Evolutionary conservation across 1,140 invertebrate species (phyloP).

Genomic region (Drosophila ercepeae): DNA sequence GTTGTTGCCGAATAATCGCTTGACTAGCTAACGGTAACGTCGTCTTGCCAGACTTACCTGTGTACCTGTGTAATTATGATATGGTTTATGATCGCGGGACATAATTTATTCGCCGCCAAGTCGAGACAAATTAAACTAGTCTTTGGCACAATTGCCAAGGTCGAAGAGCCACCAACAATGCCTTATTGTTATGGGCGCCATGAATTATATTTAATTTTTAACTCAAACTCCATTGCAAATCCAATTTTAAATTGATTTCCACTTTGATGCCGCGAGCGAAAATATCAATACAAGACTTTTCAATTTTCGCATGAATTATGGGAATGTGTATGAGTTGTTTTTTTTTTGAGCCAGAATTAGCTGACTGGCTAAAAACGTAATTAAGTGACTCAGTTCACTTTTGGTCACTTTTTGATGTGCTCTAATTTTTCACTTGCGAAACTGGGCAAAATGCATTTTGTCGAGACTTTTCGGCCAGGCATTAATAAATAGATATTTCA

Average conservation of each 20-base stretch:
- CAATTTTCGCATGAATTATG: conserved; percentile 31
- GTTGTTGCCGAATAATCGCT: conserved; percentile 65
- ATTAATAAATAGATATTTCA: conserved; percentile 70
- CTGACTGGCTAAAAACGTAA: conserved; percentile 38
- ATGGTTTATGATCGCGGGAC: conserved; percentile 27
- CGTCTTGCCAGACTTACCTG: conserved; percentile 8
- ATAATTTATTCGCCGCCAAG: conserved; percentile 33
- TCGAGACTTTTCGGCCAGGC: conserved; percentile 23
- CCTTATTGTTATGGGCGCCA: conserved; percentile 41
- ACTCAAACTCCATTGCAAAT: conserved; percentile 8
- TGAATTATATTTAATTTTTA: conserved; percentile 23
- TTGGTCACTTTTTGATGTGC: conserved; percentile 42
- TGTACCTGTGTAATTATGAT: conserved; percentile 24
- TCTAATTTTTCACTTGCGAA: conserved; percentile 62
- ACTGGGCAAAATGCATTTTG: conserved; percentile 48
- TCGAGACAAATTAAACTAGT: conserved; percentile 32
- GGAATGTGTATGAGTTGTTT: background rate
- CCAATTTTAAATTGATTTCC: conserved; percentile 28
- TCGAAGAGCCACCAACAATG: conserved; percentile 41
- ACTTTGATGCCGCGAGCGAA: background rate
- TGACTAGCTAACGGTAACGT: conserved; percentile 50
- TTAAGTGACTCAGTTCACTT: conserved; percentile 56
- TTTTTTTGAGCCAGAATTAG: conserved; percentile 14
- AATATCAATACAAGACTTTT: conserved; percentile 34
- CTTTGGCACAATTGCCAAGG: conserved; percentile 26